Conservation (phyloP, 1,140 invertebrate genomes). For the Lasioglossum baleicum region DNA sequence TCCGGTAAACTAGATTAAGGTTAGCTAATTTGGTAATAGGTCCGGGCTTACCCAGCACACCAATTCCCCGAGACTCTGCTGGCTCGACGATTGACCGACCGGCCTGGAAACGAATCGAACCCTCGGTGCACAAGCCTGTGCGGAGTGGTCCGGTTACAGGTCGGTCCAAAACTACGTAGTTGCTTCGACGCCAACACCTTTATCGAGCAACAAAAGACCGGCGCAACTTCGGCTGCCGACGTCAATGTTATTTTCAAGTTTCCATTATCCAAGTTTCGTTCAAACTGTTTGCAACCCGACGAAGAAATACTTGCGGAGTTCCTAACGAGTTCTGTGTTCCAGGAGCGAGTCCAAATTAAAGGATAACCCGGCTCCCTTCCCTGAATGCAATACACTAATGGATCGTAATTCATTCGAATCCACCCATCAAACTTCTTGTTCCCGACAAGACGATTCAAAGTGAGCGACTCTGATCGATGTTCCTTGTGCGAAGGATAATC, state of each 20-base stretch:
- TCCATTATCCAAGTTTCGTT: not conserved
- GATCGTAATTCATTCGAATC: constrained; percentile 7
- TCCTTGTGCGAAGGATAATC: not conserved
- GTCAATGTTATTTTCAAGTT: not conserved
- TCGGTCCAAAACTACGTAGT: not conserved
- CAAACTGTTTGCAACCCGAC: not conserved
- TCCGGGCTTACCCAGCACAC: not conserved
- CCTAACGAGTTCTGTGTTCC: not conserved
- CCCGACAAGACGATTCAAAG: not conserved
- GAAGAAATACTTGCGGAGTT: not conserved
- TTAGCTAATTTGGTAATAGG: constrained; percentile 11
- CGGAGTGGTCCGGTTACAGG: not conserved
- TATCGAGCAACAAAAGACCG: not conserved
- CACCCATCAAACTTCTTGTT: not conserved
- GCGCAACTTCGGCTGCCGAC: not conserved
- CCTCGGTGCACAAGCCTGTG: not conserved
- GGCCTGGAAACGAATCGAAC: constrained; percentile 14
- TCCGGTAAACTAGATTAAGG: not conserved
- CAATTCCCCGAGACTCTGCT: not conserved
- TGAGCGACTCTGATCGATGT: not conserved
- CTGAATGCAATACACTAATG: not conserved
- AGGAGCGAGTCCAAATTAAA: not conserved
- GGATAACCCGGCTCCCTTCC: not conserved
- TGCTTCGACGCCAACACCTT: not conserved
- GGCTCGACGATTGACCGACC: constrained; percentile 1